Conservation (phyloP, 2,888 invertebrate genomes). For the Drosophila barbarae region DNA sequence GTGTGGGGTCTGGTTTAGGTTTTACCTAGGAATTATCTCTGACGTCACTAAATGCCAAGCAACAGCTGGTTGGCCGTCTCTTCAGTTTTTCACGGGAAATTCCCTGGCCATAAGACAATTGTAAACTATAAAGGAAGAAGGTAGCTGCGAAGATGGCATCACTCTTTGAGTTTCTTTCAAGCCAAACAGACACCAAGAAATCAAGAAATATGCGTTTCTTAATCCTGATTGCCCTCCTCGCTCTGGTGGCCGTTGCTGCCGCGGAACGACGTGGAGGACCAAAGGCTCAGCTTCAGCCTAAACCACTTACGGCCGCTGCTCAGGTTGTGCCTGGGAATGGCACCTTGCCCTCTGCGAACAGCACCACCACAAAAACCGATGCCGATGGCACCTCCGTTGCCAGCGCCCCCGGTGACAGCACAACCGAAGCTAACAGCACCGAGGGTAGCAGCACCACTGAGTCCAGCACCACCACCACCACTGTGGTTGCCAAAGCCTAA, state of each 20-base stretch:
- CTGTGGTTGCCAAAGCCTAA: background rate
- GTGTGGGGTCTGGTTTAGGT: constrained; percentile 1
- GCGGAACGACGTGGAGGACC: constrained; percentile 5
- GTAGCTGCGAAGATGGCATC: background rate
- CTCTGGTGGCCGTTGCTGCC: constrained; percentile 21
- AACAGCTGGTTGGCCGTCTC: constrained; percentile 8
- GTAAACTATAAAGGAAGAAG: constrained; percentile 25
- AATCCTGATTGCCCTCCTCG: constrained; percentile 28
- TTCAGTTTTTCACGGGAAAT: background rate
- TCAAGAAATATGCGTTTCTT: constrained; percentile 28
- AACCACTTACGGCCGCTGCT: background rate
- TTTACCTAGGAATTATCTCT: constrained; percentile 14
- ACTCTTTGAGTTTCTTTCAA: constrained; percentile 7
- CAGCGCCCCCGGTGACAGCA: background rate
- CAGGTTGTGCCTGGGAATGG: constrained; percentile 4
- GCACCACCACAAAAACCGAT: background rate
- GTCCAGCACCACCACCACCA: constrained; percentile 4
- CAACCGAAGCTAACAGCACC: background rate
- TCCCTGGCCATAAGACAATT: background rate
- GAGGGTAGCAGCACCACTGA: background rate
- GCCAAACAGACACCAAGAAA: constrained; percentile 3
- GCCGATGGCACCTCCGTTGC: background rate
- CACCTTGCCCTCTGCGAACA: constrained; percentile 6
- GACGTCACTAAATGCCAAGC: background rate
- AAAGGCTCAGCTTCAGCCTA: background rate